These are phyloP conservation scores for Zalophus californianus DNA, from an alignment of 2,797 vertebrate species.

Conservation along the genomic window DNA sequence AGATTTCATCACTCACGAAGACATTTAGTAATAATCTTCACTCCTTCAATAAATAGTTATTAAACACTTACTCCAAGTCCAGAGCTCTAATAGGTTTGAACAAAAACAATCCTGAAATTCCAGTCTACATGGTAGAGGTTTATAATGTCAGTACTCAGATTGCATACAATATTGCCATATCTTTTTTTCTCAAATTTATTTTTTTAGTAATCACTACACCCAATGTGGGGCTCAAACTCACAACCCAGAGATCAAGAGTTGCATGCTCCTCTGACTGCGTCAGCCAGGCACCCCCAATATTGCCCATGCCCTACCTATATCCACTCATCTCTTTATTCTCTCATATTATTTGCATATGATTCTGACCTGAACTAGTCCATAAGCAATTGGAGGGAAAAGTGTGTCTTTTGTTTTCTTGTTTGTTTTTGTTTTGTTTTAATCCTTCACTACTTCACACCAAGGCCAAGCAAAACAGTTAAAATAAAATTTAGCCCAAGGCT, in stretches of 20 bases:
- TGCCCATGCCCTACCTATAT: background rate
- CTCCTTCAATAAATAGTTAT: background rate
- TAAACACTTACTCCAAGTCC: background rate
- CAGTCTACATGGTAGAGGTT: background rate
- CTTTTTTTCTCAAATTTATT: background rate
- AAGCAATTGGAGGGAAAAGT: background rate
- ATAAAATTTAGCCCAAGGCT: constrained; percentile 49
- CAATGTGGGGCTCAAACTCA: background rate
- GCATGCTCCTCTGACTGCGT: background rate
- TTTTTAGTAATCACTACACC: background rate
- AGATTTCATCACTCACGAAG: background rate
- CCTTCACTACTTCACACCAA: background rate
- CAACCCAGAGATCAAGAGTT: background rate
- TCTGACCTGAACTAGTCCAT: background rate
- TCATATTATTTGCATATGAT: background rate
- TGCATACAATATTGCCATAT: background rate
- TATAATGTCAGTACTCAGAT: background rate
- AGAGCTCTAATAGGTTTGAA: background rate
- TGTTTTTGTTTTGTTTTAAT: constrained; percentile 28
- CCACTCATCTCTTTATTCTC: background rate
- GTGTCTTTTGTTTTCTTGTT: background rate
- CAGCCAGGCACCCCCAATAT: background rate
- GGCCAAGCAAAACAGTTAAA: constrained; percentile 29
- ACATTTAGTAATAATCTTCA: background rate
- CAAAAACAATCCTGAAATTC: background rate